Evolutionary conservation across 1,140 invertebrate genomes (phyloP).

Genomic region (honey bee (Apis mellifera)): DNA sequence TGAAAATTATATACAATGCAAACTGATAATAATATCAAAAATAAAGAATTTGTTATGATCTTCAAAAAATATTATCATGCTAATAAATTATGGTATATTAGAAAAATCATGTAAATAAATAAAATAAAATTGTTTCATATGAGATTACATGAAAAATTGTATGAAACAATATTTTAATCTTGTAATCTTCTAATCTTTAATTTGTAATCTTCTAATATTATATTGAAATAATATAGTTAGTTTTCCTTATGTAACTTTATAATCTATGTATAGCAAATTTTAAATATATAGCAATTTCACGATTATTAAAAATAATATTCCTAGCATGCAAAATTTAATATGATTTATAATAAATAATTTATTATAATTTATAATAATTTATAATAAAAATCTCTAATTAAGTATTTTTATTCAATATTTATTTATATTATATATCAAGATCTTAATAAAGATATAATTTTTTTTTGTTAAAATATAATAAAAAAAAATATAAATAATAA

Average conservation of each 20-base stretch:
- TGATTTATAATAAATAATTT: not conserved
- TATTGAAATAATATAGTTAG: constrained; percentile 7
- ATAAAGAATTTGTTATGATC: not conserved
- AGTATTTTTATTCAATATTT: not conserved
- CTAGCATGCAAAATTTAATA: no score
- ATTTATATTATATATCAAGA: not conserved
- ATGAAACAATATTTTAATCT: constrained; percentile 25
- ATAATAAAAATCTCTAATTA: not conserved
- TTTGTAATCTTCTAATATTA: constrained; percentile 31
- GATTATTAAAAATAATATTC: constrained; percentile 1
- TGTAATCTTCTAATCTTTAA: constrained; percentile 23
- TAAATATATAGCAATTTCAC: constrained; percentile 18
- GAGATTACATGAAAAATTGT: not conserved
- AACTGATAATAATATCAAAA: not conserved
- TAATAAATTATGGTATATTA: no score
- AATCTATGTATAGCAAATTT: constrained; percentile 30
- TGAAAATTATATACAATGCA: not conserved
- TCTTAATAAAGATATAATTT: not conserved
- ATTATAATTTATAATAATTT: no score
- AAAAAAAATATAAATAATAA: not conserved
- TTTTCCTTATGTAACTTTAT: constrained; percentile 30
- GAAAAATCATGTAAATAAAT: no score
- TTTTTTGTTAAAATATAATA: not conserved
- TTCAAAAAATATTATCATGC: no score
- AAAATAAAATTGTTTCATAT: not conserved